Conservation (phyloP, 53 echinoderm and acorn worm genomes). For the Temnopleurus reevesii region DNA sequence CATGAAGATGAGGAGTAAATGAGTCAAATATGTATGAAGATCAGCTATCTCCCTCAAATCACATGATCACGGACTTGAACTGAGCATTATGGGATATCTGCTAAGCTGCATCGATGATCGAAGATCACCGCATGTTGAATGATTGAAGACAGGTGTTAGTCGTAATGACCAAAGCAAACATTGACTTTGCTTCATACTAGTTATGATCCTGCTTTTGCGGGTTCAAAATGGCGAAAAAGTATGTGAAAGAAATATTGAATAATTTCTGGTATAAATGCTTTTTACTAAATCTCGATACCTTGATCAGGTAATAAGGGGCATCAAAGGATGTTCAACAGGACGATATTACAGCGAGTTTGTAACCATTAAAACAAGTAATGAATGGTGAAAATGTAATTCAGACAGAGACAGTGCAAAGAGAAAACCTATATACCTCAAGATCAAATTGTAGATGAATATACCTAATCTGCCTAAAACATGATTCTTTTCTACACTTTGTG, state of each 20-base stretch:
- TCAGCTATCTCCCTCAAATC: background rate
- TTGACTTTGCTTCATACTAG: background rate
- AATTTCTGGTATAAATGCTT: conserved; percentile 4
- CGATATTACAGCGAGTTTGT: no score
- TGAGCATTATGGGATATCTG: background rate
- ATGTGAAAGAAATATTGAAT: background rate
- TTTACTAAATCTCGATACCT: no score
- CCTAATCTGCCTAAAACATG: no score
- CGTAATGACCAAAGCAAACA: conserved; percentile 24
- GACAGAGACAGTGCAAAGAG: no score
- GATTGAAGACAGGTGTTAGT: background rate
- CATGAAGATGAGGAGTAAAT: background rate
- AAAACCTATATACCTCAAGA: no score
- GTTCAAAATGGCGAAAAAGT: background rate
- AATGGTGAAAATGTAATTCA: no score
- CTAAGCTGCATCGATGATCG: conserved; percentile 8
- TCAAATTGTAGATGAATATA: no score
- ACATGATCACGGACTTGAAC: conserved; percentile 13
- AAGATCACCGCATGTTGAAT: conserved; percentile 15
- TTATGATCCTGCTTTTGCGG: background rate
- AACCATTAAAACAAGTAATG: no score
- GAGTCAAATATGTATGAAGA: background rate
- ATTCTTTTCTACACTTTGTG: no score
- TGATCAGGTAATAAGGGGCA: no score
- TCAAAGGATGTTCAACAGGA: no score